Base-by-base conservation (phyloP, 2,797 vertebrate species). In the Odontamblyopus rebecca region DNA sequence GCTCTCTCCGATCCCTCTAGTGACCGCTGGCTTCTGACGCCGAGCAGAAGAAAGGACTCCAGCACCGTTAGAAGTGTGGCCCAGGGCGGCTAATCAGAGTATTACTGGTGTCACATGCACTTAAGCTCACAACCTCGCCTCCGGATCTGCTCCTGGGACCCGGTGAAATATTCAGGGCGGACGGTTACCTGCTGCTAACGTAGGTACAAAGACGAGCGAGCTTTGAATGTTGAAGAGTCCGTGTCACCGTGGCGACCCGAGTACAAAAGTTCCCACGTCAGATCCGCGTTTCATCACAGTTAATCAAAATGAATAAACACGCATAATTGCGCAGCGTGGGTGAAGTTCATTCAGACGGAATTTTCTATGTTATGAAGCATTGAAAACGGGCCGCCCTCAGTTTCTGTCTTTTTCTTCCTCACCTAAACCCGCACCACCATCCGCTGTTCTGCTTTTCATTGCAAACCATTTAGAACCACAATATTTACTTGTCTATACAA, bases 291-390 rank as follows among this genome's bases (percentile, higher is more conserved):
- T 86, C 87, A 83, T 91, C 82, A 54, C 61, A 26, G 79, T 73
- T 91, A 91, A 92, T 92, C 90, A 90, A 87, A 90, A 87, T 86
- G 91, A 91, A 91, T 92, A 90, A 93, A 92, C 91, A 91, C 91
- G 82, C 78, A 87, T 93, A 92, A 93, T 94, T 89, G 90, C 86
- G 63, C 80, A 81, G 86, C 88, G 85, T 71, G 51, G 82, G 84
- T 90, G 88, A 85, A 86, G 81, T 89, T 89, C 77, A 92, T 89
- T 92, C 90, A 89, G 83, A 89, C 85, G 80, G 91, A 90, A 90
- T 92, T 93, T 92, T 89, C 87, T 77, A 93, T 93, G 67, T 78
- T 85, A 90, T 93, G 87, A 91, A 90, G 88, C 89, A 91, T 93
- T 90, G 87, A 90, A 77, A 88, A 79, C 54, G 35, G 71, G 81